phyloP scores from a whole-genome alignment of 92 coral and sea anemone species.

The Porites divaricata region DNA sequence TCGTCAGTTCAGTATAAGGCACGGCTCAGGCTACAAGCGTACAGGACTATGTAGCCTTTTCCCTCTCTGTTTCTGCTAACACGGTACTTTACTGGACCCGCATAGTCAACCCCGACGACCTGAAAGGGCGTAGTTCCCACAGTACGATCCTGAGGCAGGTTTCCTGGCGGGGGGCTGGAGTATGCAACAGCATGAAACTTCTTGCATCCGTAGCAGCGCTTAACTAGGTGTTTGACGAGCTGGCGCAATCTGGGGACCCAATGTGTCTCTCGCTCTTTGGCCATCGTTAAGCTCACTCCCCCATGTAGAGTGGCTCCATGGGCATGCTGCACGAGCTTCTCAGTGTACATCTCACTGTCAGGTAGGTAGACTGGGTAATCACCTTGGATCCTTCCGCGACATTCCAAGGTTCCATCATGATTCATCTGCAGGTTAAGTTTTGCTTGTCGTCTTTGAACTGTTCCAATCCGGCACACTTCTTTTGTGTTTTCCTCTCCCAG shows the following conservation, averaged over 20 bases:
- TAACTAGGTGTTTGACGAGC: conserved; percentile 28
- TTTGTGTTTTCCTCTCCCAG: too few species aligned
- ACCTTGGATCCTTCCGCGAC: too few species aligned
- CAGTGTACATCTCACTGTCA: too few species aligned
- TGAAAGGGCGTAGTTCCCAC: conserved; percentile 23
- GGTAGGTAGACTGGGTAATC: too few species aligned
- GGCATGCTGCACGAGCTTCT: too few species aligned
- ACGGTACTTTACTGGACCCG: conserved; percentile 22
- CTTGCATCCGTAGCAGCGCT: conserved; percentile 38
- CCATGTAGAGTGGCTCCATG: too few species aligned
- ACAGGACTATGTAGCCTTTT: conserved; percentile 27
- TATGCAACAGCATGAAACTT: conserved; percentile 22
- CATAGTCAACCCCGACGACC: conserved; percentile 6
- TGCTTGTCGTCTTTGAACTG: too few species aligned
- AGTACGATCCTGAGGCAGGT: conserved; percentile 43
- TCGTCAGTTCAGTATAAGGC: conserved; percentile 12
- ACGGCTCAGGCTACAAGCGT: conserved; percentile 24
- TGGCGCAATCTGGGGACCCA: conserved; percentile 39
- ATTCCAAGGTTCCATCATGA: too few species aligned
- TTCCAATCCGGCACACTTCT: too few species aligned
- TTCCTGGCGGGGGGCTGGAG: conserved; percentile 42
- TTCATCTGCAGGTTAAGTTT: too few species aligned
- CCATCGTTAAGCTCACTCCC: too few species aligned
- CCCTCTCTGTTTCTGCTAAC: background rate
- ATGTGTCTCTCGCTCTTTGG: too few species aligned